These are phyloP conservation scores for Drosophila fulvimacula DNA, from an alignment of 2,888 invertebrate genomes.

Conservation along the genomic window DNA sequence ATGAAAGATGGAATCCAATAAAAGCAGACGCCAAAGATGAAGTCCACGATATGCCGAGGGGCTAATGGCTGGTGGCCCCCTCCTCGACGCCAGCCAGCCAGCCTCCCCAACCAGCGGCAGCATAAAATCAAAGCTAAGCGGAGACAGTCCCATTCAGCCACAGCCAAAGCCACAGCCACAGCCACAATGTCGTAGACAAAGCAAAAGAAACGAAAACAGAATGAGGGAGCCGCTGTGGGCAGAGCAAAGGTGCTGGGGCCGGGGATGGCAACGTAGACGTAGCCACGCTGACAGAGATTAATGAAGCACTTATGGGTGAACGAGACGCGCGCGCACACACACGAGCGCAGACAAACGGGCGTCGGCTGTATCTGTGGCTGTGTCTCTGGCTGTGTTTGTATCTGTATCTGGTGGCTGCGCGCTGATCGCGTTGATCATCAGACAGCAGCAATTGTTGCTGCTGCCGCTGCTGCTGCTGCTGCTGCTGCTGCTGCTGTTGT, in stretches of 20 bases:
- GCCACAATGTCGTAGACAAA: constrained; percentile 30
- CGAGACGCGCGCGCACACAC: constrained; percentile 46
- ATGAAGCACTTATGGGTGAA: constrained; percentile 80
- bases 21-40: constrained; percentile 44
- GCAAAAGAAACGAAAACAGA: constrained; percentile 56
- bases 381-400: constrained; percentile 10
- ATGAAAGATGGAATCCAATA: constrained; percentile 43
- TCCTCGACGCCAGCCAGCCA: no score
- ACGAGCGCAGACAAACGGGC: constrained; percentile 16
- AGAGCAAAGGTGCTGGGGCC: background rate
- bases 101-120: constrained; percentile 4
- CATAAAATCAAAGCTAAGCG: constrained; percentile 65
- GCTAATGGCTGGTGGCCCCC: constrained; percentile 5
- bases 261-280: background rate
- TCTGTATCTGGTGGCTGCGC: constrained; percentile 52
- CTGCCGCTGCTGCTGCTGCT: background rate
- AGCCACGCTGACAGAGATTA: constrained; percentile 76
- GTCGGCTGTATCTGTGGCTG: constrained; percentile 23
- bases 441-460: constrained; percentile 20
- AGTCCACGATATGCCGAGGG: constrained; percentile 35
- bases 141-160: constrained; percentile 24
- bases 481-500: constrained; percentile 6
- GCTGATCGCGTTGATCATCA: constrained; percentile 43
- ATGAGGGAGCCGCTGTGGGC: constrained; percentile 10
- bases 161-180: constrained; percentile 24